Conservation (phyloP, 2,113 vertebrate species). For the Gambusia holbrooki region DNA sequence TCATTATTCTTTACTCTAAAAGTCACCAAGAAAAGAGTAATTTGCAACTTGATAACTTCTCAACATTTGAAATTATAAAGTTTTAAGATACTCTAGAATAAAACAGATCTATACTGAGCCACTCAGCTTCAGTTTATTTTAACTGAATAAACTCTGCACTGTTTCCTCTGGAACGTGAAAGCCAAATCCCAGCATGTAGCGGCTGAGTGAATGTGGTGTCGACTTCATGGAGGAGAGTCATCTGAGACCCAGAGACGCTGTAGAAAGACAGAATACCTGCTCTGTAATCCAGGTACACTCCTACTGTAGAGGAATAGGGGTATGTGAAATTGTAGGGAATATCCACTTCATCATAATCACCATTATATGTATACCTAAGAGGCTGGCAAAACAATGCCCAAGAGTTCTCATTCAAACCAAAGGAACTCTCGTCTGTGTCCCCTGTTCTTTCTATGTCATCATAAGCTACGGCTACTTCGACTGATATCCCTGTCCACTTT, state of each 20-base stretch:
- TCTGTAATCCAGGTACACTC: not conserved
- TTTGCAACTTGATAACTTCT: too few relatives aligned
- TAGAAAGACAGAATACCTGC: not conserved
- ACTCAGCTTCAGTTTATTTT: not conserved
- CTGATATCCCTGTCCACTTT: not conserved
- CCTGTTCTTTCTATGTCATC: not conserved
- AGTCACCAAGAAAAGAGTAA: too few relatives aligned
- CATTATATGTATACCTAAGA: not conserved
- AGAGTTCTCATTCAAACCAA: constrained; percentile 8
- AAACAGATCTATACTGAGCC: not conserved
- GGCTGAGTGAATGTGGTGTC: not conserved
- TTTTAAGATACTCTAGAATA: too few relatives aligned
- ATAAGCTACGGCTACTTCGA: not conserved
- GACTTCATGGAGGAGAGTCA: not conserved
- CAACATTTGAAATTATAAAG: too few relatives aligned
- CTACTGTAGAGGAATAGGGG: not conserved
- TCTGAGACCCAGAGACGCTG: not conserved
- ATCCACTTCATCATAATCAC: rapidly evolving
- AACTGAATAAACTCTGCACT: not conserved
- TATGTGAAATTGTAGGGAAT: not conserved
- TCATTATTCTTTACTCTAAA: too few relatives aligned
- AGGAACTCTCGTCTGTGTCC: rapidly evolving
- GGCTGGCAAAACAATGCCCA: not conserved
- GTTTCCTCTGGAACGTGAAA: not conserved
- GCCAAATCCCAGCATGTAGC: not conserved